Evolutionary conservation across 2,797 vertebrate genomes (phyloP), one percentile per base, ranked within the genome.

Genomic region (Sus cebifrons): DNA sequence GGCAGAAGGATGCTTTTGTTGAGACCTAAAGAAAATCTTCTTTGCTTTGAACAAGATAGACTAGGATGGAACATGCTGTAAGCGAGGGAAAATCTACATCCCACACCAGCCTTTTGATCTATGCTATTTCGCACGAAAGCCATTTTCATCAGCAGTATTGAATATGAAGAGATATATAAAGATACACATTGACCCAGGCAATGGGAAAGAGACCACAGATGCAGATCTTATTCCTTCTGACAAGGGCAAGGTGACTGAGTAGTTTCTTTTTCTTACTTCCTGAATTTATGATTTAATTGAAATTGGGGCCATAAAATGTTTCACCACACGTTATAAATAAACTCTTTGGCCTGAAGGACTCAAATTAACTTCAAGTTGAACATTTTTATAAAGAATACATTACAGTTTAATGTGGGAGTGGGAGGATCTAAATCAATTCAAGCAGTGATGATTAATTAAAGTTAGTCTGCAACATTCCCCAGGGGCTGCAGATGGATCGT

Each of bases 361-460:
- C 96, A 98, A 95, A 97, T 97, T 97, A 97, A 96, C 95, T 95
- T 97, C 87, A 94, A 96, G 86, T 96, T 96, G 87, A 95, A 96
- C 82, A 67, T 96, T 95, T 96, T 97, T 96, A 92, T 94, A 77
- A 40, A 96, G 73, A 98, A 95, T 93, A 89, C 13, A 96, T 74
- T 97, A 87, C 54, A 97, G 54, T 91, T 95, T 87, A 89, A 83
- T 92, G 52, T 78, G 36, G 60, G 60, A 32, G 91, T 52, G 67
- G 86, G 93, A 97, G 97, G 82, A 96, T 77, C 70, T 98, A 97
- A 98, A 89, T 32, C 81, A 97, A 86, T 64, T 94, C 67, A 91
- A 94, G 91, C 85, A 96, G 54, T 21, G 81, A 92, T 97, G 96
- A 97, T 97, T 98, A 98, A 97, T 96, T 98, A 97, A 96, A 94